Conservation (phyloP, 2,113 vertebrate genomes). For the Anser cygnoides region DNA sequence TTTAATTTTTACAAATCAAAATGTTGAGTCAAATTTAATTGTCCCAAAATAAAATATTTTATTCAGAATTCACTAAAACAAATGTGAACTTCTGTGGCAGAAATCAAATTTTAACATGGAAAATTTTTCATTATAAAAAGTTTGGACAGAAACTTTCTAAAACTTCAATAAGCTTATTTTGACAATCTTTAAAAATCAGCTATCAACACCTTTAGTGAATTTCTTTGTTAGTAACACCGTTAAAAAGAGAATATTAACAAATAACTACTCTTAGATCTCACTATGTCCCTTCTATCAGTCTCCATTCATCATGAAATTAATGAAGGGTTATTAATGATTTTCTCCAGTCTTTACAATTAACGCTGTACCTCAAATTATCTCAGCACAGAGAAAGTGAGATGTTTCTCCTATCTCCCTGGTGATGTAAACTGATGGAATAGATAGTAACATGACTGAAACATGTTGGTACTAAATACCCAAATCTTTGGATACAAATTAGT, state of each 20-base stretch:
- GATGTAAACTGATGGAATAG: neutral
- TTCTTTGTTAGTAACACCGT: neutral
- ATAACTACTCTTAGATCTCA: neutral
- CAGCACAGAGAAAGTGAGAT: slow-evolving; percentile 1
- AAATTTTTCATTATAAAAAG: neutral
- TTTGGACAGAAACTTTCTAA: neutral
- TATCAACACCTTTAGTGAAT: neutral
- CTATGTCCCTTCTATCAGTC: neutral
- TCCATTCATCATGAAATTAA: slow-evolving; percentile 32
- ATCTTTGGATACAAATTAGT: slow-evolving; percentile 22
- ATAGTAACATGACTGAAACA: neutral
- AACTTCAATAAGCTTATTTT: neutral
- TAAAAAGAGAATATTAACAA: neutral
- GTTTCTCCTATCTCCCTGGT: neutral
- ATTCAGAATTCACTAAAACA: neutral
- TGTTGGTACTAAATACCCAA: neutral
- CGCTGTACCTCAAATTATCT: neutral
- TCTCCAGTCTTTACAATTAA: neutral
- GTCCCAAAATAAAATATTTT: neutral
- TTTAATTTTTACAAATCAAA: neutral
- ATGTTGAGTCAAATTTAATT: neutral
- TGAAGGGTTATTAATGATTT: slow-evolving; percentile 37
- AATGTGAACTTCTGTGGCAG: neutral
- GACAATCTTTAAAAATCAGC: neutral
- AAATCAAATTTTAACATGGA: neutral